phyloP scores from a whole-genome alignment of 2,797 vertebrate genomes.

The Helostoma temminkii region DNA sequence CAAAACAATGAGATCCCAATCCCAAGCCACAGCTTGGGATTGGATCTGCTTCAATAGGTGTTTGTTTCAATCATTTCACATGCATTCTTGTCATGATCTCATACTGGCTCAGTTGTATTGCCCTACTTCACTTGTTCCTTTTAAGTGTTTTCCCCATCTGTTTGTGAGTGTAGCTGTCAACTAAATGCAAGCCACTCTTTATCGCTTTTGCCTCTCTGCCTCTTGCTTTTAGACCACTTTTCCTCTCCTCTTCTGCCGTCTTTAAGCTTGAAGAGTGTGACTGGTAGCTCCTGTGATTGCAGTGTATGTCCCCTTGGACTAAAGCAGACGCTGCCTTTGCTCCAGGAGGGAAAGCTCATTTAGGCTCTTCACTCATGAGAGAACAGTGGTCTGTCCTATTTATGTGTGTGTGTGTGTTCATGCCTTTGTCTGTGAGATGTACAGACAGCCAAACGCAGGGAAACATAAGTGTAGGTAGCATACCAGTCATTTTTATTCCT shows the following conservation, averaged over 20 bases:
- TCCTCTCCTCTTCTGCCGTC: slow-evolving; percentile 50
- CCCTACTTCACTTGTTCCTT: slow-evolving; percentile 36
- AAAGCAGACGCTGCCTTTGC: slow-evolving; percentile 66
- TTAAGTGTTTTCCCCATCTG: slow-evolving; percentile 69
- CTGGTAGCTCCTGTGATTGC: slow-evolving; percentile 67
- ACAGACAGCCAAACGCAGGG: slow-evolving; percentile 52
- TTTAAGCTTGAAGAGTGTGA: slow-evolving; percentile 61
- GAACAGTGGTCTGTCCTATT: slow-evolving; percentile 50
- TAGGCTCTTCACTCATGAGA: slow-evolving; percentile 67
- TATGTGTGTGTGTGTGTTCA: slow-evolving; percentile 20
- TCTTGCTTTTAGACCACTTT: slow-evolving; percentile 48
- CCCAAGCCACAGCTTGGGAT: slow-evolving; percentile 21
- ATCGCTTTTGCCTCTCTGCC: slow-evolving; percentile 49
- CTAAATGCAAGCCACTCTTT: slow-evolving; percentile 52
- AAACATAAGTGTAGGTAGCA: slow-evolving; percentile 57
- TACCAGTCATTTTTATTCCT: slow-evolving; percentile 51
- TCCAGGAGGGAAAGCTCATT: slow-evolving; percentile 72
- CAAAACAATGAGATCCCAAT: slow-evolving; percentile 34
- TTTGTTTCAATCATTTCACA: slow-evolving; percentile 50
- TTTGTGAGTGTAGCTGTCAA: slow-evolving; percentile 54
- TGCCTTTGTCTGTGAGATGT: slow-evolving; percentile 34
- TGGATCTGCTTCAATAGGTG: slow-evolving; percentile 36
- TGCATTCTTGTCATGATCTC: slow-evolving; percentile 52
- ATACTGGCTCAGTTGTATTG: slow-evolving; percentile 16
- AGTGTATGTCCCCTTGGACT: slow-evolving; percentile 61